Base-by-base conservation (phyloP, 2,888 invertebrate species). In the Mythimna albipuncta region DNA sequence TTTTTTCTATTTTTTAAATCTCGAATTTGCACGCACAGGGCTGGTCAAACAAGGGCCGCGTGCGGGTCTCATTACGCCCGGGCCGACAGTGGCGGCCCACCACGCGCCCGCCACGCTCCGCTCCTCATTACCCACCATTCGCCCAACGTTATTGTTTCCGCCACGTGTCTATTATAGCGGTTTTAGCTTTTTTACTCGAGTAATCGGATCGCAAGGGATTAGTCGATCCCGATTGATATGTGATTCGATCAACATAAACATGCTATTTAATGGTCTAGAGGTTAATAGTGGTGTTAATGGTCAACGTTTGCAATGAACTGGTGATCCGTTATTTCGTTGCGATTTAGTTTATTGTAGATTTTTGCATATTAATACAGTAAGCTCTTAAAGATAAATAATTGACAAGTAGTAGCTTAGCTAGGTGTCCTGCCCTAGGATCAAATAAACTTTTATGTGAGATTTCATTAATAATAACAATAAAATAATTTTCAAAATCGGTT, bases 221-320 rank as follows among this genome's bases (percentile, higher is more conserved):
- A 91, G 89, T 87, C 82, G 82, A 79, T 84, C 58, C 64, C 89
- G 89, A 87, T 88, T 89, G 93, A 94, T 92, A 92, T 88, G 92
- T 93, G 91, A 94, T 94, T 94, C 90, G 90, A 93, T 93, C 88
- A 92, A 91, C 90, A 94, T 94, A 95, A 94, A 95, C 94, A 95
- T 89, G 89, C 91, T 83, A 90, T 93, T 94, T 94, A 90, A 86
- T 84, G 84, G 88, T 77, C 79, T 77, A 89, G 90, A 93, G 92
- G 93, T 93, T 92, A 93, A 93, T 91, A 85, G 89, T 73, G 77
- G 89, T 91, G 89, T 91, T 90, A 89, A 88, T 75, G 64, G 65
- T 76, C 65, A 57, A 67, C 75, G 64, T 82, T 72, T 75, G 38
- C 63, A 52, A 9, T n/a, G 50, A n/a, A 52, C 50, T 52, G 50